Evolutionary conservation across 2,113 vertebrate genomes (phyloP).

Genomic region (Scolopax mira): DNA sequence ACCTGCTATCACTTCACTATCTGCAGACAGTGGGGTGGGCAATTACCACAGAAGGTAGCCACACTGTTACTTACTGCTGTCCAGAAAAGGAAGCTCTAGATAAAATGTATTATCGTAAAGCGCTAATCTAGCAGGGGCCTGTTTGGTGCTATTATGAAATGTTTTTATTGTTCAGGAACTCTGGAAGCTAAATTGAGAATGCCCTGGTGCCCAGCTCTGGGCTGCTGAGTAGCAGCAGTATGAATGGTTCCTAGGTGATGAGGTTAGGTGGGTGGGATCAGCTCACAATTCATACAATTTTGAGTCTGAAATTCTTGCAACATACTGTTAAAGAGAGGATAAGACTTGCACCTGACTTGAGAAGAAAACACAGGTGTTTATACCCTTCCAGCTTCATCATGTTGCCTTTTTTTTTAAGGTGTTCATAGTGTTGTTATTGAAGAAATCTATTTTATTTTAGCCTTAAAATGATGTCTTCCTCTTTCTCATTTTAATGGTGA

Average conservation of each 20-base stretch:
- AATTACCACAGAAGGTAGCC: slow-evolving; percentile 59
- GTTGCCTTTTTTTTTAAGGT: not conserved
- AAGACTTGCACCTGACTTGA: not conserved
- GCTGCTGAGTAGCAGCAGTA: not conserved
- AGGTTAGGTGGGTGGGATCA: not conserved
- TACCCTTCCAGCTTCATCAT: not conserved
- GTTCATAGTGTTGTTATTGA: not conserved
- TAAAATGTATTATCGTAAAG: slow-evolving; percentile 15
- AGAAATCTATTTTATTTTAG: not conserved
- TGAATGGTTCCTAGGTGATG: not conserved
- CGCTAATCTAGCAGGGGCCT: slow-evolving; percentile 8
- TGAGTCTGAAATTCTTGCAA: not conserved
- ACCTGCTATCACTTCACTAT: not conserved
- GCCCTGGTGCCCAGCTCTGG: not conserved
- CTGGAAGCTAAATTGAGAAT: slow-evolving; percentile 43
- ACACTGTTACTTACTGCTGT: slow-evolving; percentile 43
- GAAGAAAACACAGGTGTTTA: not conserved
- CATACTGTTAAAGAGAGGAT: not conserved
- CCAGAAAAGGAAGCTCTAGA: slow-evolving; percentile 60
- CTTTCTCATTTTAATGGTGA: slow-evolving; percentile 18
- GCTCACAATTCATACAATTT: not conserved
- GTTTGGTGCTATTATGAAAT: not conserved
- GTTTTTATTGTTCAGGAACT: not conserved
- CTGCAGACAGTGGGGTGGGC: slow-evolving; percentile 38
- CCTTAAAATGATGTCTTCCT: not conserved